phyloP scores from a whole-genome alignment of 2,797 vertebrate genomes.

The Urocyon cinereoargenteus region DNA sequence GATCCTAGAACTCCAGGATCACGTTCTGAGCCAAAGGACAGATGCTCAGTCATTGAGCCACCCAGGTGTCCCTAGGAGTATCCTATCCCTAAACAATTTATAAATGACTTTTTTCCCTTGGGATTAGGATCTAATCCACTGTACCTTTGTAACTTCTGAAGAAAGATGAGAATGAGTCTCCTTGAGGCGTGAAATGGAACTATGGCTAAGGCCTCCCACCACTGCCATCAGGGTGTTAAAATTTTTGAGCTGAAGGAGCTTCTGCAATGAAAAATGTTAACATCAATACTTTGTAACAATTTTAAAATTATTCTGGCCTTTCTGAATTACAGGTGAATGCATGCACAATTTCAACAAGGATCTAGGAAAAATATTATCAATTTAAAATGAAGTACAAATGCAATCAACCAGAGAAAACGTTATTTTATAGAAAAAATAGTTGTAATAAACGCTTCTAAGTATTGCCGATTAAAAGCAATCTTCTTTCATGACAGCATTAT shows the following conservation, averaged over 20 bases:
- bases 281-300: background rate
- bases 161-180: slow-evolving; percentile 96
- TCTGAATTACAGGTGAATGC: background rate
- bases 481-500: background rate
- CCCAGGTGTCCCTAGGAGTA: background rate
- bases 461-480: background rate
- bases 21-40: too few relatives aligned
- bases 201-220: slow-evolving; percentile 97
- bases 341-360: slow-evolving; percentile 19
- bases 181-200: slow-evolving; percentile 97
- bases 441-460: background rate
- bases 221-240: slow-evolving; percentile 99
- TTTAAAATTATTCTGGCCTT: slow-evolving; percentile 27
- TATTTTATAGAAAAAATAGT: slow-evolving; percentile 22
- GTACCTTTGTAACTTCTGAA: slow-evolving; percentile 96
- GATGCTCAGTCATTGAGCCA: too few relatives aligned
- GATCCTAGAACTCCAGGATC: too few relatives aligned
- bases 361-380: background rate
- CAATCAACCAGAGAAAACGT: slow-evolving; percentile 58
- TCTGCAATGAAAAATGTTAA: slow-evolving; percentile 88
- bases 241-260: slow-evolving; percentile 96
- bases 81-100: background rate
- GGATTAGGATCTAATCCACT: background rate
- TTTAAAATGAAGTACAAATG: slow-evolving; percentile 26
- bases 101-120: background rate